Percentiles rank a stretch among this genome's conserved stretches.
phyloP scores from a whole-genome alignment of 2,113 vertebrate species.

The Saccopteryx bilineata region DNA sequence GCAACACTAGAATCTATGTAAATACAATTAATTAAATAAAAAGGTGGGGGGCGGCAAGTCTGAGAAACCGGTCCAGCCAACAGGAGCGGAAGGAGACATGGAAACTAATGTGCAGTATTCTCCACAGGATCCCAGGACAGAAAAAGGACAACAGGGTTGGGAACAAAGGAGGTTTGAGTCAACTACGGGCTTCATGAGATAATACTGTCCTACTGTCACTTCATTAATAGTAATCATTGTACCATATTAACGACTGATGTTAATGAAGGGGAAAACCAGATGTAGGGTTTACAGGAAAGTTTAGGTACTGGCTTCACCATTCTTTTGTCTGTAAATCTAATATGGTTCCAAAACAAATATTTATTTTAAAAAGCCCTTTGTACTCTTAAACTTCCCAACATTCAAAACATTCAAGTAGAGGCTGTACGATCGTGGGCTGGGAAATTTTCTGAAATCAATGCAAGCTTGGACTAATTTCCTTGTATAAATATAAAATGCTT shows the following conservation, averaged over 20 bases:
- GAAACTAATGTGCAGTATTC: background rate
- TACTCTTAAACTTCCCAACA: background rate
- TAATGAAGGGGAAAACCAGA: background rate
- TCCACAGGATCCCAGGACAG: rapidly evolving
- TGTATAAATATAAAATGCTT: background rate
- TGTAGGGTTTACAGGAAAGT: background rate
- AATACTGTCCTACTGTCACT: background rate
- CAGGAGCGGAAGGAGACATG: background rate
- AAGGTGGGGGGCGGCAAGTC: background rate
- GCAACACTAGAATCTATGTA: too few relatives aligned
- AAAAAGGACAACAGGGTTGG: background rate
- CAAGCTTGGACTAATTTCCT: background rate
- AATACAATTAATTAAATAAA: too few relatives aligned
- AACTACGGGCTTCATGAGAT: background rate
- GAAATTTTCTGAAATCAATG: background rate
- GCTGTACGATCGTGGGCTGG: background rate
- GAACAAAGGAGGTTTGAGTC: background rate
- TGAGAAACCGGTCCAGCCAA: background rate
- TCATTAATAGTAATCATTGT: background rate
- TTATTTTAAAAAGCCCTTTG: background rate
- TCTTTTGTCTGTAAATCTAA: background rate
- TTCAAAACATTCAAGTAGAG: background rate
- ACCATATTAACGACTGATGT: background rate
- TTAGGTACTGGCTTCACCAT: background rate
- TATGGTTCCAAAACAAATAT: background rate